Evolutionary conservation across 2,113 vertebrate species (phyloP).

Genomic region (Elaphurus davidianus): DNA sequence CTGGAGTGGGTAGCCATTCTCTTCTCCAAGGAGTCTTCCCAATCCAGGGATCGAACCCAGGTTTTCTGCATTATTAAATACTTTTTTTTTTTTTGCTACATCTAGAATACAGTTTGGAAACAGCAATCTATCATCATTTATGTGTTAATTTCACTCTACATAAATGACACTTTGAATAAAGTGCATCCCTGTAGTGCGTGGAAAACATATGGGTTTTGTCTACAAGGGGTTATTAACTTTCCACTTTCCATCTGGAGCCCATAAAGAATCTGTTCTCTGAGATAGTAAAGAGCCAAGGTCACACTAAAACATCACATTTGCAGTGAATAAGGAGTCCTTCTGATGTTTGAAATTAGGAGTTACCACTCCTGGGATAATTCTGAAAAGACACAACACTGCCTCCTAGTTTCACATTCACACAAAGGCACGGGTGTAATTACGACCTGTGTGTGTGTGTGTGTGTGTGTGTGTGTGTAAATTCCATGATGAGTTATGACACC

Average conservation of each 20-base stretch:
- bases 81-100: not conserved
- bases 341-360: not conserved
- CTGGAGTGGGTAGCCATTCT: not conserved
- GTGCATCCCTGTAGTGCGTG: constrained; percentile 57
- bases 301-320: constrained; percentile 43
- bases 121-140: constrained; percentile 75
- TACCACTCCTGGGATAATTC: constrained; percentile 42
- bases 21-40: not conserved
- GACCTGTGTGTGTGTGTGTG: not conserved
- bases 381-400: not conserved
- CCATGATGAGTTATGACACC: not conserved
- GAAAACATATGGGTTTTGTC: constrained; percentile 79
- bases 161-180: constrained; percentile 78
- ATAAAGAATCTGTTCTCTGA: constrained; percentile 77
- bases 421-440: not conserved
- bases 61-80: not conserved
- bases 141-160: constrained; percentile 76
- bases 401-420: not conserved
- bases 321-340: not conserved
- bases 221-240: constrained; percentile 81
- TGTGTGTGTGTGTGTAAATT: not conserved
- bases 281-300: constrained; percentile 79
- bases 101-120: constrained; percentile 53
- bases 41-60: not conserved
- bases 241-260: constrained; percentile 83